These are phyloP conservation scores for Acromyrmex echinatior DNA, from an alignment of 1,140 invertebrate genomes.

Conservation along the genomic window DNA sequence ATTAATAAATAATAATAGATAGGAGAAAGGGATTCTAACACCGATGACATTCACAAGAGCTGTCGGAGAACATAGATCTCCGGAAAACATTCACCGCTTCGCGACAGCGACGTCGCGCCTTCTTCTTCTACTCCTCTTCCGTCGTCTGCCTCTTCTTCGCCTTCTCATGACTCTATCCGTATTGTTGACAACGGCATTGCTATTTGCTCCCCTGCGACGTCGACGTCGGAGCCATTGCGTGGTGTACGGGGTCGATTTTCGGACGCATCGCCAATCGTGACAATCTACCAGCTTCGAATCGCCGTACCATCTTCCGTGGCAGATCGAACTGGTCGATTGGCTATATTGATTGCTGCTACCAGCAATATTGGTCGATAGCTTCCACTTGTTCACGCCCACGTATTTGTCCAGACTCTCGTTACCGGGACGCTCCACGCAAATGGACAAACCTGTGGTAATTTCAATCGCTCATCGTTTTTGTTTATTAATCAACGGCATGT, in stretches of 20 bases:
- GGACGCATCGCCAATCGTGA: constrained; percentile 43
- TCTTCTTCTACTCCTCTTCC: constrained; percentile 43
- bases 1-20: constrained; percentile 37
- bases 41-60: constrained; percentile 26
- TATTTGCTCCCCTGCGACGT: constrained; percentile 1
- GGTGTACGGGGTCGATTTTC: constrained; percentile 19
- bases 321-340: constrained; percentile 49
- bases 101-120: background rate
- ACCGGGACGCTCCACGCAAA: constrained; percentile 73
- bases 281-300: constrained; percentile 66
- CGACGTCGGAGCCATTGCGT: constrained; percentile 1
- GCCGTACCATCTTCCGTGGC: constrained; percentile 80
- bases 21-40: background rate
- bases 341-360: constrained; percentile 8
- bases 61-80: background rate
- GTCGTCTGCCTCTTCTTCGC: constrained; percentile 39
- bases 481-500: background rate
- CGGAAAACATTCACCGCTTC: constrained; percentile 37
- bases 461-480: constrained; percentile 19
- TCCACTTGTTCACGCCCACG: constrained; percentile 77
- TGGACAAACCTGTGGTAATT: constrained; percentile 71
- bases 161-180: constrained; percentile 20
- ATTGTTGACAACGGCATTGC: background rate
- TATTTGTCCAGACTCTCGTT: constrained; percentile 57
- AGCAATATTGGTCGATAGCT: constrained; percentile 71